Base-by-base conservation (phyloP, 2,888 invertebrate genomes). In the Drosophila melanosoma region DNA sequence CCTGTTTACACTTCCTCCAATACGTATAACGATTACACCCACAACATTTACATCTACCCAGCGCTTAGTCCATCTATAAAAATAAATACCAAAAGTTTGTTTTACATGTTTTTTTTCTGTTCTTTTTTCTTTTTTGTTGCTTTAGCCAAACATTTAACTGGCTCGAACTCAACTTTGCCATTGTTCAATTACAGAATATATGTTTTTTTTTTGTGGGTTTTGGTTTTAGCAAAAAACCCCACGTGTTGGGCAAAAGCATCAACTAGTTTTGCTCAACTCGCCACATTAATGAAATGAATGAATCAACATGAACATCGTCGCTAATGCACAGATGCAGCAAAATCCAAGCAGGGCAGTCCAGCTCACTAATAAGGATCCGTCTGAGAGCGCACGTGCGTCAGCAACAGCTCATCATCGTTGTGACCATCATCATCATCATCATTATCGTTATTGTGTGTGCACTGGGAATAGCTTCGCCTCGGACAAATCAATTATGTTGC, bases 401-500 rank as follows among this genome's bases (percentile, higher is more conserved):
- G 69, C 64, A 77, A 74, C 5, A 29, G 48, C 61, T 36, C 60
- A 40, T 23, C 26, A 40, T 35, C 33, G 49, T 54, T 48, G 29
- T n/a, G 40, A 12, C 38, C 15, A 15, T 54, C 45, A 57, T 42
- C 59, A 29, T 40, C 3, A 10, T 33, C 10, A 42, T 11, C 20
- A 20, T 20, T 7, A 45, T 45, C 45, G 20, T 45, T 45, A 23
- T 45, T 23, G 45, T 49, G 49, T 51, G 51, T 29, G 51, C 51
- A 23, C 23, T 23, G 49, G 57, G 58, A 42, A 58, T 49, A 35
- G 66, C 51, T 52, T 53, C 48, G 60, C 70, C 51, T 62, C 53
- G 73, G 56, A 77, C 82, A 77, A 86, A 81, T 83, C 87, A 83
- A 83, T 83, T 83, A 86, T 75, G 82, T 65, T 77, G 69, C 52